These are phyloP conservation scores for Rotaria magnacalcarata DNA, from an alignment of 2,888 invertebrate species.

Conservation along the genomic window DNA sequence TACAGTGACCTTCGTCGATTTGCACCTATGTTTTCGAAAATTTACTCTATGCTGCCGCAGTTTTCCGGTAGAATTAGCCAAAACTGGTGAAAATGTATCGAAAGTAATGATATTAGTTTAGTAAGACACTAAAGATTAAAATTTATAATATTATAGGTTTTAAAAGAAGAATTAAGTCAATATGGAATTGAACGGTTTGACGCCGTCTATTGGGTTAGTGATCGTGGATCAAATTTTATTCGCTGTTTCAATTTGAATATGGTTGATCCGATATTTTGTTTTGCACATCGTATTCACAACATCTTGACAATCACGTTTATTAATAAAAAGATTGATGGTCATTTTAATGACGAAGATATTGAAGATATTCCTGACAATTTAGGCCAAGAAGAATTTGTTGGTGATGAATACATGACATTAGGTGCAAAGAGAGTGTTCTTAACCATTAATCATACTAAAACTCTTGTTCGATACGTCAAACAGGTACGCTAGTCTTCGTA, in stretches of 20 bases:
- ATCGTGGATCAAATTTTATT: constrained; percentile 7
- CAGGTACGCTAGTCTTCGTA: too few species aligned
- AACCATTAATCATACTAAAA: too few species aligned
- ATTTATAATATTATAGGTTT: not conserved
- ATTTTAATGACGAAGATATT: not conserved
- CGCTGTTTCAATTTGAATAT: not conserved
- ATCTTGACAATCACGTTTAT: not conserved
- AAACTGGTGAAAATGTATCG: not conserved
- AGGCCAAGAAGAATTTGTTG: too few species aligned
- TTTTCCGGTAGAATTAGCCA: not conserved
- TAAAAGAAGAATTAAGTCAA: not conserved
- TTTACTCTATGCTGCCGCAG: not conserved
- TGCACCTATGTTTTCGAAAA: not conserved
- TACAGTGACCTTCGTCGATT: not conserved
- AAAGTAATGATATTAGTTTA: not conserved
- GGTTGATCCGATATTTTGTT: not conserved
- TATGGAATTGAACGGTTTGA: not conserved
- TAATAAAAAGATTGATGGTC: not conserved
- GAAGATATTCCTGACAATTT: not conserved
- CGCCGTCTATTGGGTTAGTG: not conserved
- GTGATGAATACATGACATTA: too few species aligned
- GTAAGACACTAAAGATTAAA: not conserved
- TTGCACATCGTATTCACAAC: not conserved
- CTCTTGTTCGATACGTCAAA: too few species aligned
- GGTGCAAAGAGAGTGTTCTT: too few species aligned